Percentiles rank a stretch among this genome's conserved stretches.
These are phyloP conservation scores for Teleopsis dalmanni DNA, from an alignment of 1,140 invertebrate genomes.

Conservation along the genomic window DNA sequence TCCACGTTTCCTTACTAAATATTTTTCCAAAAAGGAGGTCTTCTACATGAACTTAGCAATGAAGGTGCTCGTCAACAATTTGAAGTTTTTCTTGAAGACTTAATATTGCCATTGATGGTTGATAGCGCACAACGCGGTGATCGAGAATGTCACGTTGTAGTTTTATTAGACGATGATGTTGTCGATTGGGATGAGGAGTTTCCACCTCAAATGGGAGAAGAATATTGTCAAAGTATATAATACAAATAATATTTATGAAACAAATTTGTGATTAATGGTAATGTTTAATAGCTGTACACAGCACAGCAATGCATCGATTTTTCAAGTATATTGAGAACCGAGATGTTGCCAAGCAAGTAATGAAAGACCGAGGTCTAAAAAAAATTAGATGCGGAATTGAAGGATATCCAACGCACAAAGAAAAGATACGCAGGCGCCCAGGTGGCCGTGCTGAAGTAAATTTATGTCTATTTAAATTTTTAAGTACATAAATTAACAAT, in stretches of 20 bases:
- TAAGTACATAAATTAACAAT: not conserved
- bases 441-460: slow-evolving; percentile 90
- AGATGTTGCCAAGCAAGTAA: slow-evolving; percentile 96
- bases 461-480: not conserved
- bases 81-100: slow-evolving; percentile 89
- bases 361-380: slow-evolving; percentile 96
- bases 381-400: slow-evolving; percentile 99
- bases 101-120: slow-evolving; percentile 95
- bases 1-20: slow-evolving; percentile 14
- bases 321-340: slow-evolving; percentile 99
- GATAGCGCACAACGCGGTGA: slow-evolving; percentile 85
- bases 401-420: slow-evolving; percentile 98
- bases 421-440: slow-evolving; percentile 87
- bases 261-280: slow-evolving; percentile 1
- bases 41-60: slow-evolving; percentile 96
- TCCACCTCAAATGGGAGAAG: slow-evolving; percentile 97
- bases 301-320: slow-evolving; percentile 91
- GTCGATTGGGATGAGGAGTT: slow-evolving; percentile 99
- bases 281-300: slow-evolving; percentile 63
- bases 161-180: slow-evolving; percentile 89
- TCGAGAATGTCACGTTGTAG: slow-evolving; percentile 87
- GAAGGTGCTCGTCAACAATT: slow-evolving; percentile 97
- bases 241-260: no score
- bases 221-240: slow-evolving; percentile 87
- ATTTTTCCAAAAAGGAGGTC: slow-evolving; percentile 59